These are phyloP conservation scores for Drosophila athabasca DNA, from an alignment of 1,140 invertebrate species.

Conservation along the genomic window DNA sequence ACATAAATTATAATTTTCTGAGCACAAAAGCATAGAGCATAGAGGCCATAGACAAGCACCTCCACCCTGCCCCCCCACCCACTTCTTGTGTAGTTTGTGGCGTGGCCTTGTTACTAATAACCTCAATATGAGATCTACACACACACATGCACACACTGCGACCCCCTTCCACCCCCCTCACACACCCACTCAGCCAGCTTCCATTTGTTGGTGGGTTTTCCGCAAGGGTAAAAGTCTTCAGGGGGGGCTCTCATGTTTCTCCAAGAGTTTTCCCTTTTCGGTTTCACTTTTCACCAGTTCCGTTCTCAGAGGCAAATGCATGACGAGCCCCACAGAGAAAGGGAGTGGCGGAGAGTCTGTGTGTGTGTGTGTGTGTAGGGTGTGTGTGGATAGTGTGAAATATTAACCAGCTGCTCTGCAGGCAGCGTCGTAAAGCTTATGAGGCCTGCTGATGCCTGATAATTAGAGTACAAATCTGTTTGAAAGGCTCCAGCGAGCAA, in stretches of 20 bases:
- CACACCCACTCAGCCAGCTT: constrained; percentile 3
- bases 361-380: neutral
- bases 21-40: constrained; percentile 11
- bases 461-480: constrained; percentile 76
- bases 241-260: constrained; percentile 68
- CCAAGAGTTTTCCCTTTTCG: constrained; percentile 74
- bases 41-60: constrained; percentile 31
- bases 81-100: constrained; percentile 16
- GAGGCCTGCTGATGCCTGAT: constrained; percentile 45
- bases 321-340: constrained; percentile 33
- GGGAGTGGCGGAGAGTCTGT: neutral
- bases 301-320: constrained; percentile 63
- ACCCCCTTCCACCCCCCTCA: neutral
- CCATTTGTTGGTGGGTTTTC: constrained; percentile 26
- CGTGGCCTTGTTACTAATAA: constrained; percentile 78
- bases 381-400: constrained; percentile 56
- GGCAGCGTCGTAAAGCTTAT: constrained; percentile 23
- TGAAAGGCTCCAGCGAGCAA: constrained; percentile 63
- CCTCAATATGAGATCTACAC: constrained; percentile 65
- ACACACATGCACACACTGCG: constrained; percentile 8
- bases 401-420: constrained; percentile 30
- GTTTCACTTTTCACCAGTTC: constrained; percentile 70
- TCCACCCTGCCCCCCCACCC: constrained; percentile 8
- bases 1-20: constrained; percentile 72
- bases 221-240: constrained; percentile 47